Base-by-base conservation (phyloP, 2,888 invertebrate genomes). In the Cephalotes varians region DNA sequence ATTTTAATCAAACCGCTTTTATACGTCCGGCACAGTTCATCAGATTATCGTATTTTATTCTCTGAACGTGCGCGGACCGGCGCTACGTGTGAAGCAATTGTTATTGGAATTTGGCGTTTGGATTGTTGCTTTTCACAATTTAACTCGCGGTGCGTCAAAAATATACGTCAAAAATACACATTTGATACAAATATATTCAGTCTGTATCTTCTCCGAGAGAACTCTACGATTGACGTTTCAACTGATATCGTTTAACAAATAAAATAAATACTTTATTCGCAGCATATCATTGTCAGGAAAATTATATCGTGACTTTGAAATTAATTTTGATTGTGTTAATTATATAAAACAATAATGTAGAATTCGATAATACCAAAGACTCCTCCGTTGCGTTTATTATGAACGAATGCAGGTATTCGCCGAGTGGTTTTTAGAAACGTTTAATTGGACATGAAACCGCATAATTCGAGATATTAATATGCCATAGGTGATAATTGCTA, bases 391-490 rank as follows among this genome's bases (percentile, higher is more conserved):
- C 21, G 0, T 44, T 44, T 10, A 18, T 64, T 74, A 18, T n/a
- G 49, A 40, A 51, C 15, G 7, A 1, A 28, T n/a, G 49, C 15
- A 18, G 31, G 31, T n/a, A 34, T 49, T 1, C 7, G 12, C 25
- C 10, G 5, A 37, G 7, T 40, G 31, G 18, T 74, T 65, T 65
- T 65, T 76, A 40, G 51, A 51, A 54, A 67, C 28, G 51, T 25
- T 51, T 64, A 49, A 65, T 28, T 65, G 76, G 28, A 54, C 54
- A 40, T 21, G 54, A 56, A 77, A 54, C 31, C 21, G 18, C 62
- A 25, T 49, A 74, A 74, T 77, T 44, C 40, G 69, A 44, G 21
- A 44, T 77, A 65, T 76, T 76, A 76, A 76, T 76, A 44, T 44
- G 31, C 58, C 28, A 21, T 62, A 67, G 54, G 54, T 77, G 69